phyloP scores from a whole-genome alignment of 2,113 vertebrate genomes.

The Charadrius vociferus region DNA sequence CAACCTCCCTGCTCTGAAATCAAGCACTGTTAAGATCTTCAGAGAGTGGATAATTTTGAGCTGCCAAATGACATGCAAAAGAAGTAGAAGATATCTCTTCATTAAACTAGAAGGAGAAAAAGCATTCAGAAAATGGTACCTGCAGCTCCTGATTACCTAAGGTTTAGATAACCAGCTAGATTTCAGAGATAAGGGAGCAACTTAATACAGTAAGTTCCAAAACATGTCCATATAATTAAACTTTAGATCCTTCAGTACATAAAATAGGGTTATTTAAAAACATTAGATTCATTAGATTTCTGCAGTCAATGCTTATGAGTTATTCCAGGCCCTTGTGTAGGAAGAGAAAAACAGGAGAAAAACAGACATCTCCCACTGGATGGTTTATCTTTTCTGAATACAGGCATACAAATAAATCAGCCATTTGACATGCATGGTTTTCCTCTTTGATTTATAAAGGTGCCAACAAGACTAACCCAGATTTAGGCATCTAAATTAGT shows the following conservation, averaged over 20 bases:
- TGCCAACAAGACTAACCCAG: not conserved
- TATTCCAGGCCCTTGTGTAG: not conserved
- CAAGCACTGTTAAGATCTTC: not conserved
- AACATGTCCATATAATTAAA: not conserved
- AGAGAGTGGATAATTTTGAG: not conserved
- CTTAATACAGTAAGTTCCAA: not conserved
- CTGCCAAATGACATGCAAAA: not conserved
- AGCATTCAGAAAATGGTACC: not conserved
- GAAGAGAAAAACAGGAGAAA: not conserved
- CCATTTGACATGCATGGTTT: not conserved
- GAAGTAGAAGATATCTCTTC: not conserved
- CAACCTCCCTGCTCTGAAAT: not conserved
- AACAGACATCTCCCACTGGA: not conserved
- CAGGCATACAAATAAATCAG: not conserved
- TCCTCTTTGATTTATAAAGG: not conserved
- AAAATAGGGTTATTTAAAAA: not conserved
- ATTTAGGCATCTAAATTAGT: not conserved
- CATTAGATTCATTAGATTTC: not conserved
- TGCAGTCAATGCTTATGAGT: not conserved
- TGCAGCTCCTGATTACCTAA: not conserved
- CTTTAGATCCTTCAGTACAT: not conserved
- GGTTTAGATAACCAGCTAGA: not conserved
- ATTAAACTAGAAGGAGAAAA: not conserved
- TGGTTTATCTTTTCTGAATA: not conserved
- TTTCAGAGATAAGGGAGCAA: not conserved